Evolutionary conservation across 1,140 invertebrate genomes (phyloP), one percentile per base, ranked within the genome.

Genomic region (Psix sp.): DNA sequence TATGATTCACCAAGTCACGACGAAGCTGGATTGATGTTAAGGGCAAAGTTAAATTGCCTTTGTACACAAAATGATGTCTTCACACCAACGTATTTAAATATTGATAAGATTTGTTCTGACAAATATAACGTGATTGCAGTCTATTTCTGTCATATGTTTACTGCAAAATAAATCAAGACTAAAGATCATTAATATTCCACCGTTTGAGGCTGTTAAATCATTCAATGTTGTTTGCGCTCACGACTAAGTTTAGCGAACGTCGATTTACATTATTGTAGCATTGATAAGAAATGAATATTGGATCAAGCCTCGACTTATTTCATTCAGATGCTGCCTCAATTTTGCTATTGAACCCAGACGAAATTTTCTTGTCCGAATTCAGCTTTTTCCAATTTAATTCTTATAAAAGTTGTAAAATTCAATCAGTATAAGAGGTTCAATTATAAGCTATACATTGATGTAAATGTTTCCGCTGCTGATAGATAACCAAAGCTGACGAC

Each of bases 41-140:
- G 4, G 39, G 31, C 54, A 46, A 54, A 65, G 57, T 62, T 51
- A 49, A 62, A 62, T 54, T 65, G 21, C 21, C 3, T 51, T 35
- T 20, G 5, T 4, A 26, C 10, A 21, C 9, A 14, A 17, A n/a
- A 9, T 33, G 29, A 14, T 62, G 38, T 36, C 43, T 51, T 51
- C 29, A 7, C 45, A 33, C 38, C 10, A 2, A 2, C 17, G 24
- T 49, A 16, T 26, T 51, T 62, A 62, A 17, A 1, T 33, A 51
- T 51, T 42, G 57, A 62, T 51, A 62, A 51, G 45, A 62, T 29
- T 31, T 24, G 45, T 35, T 0, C 15, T 6, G 36, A 49, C 46
- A 17, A 62, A 24, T 40, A 45, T 45, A 59, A 48, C 46, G 46
- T 51, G 43, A 51, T 42, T 62, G 14, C 24, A 16, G 13, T 39